Evolutionary conservation across 2,888 invertebrate species (phyloP).

Genomic region (Orgyia antiqua): DNA sequence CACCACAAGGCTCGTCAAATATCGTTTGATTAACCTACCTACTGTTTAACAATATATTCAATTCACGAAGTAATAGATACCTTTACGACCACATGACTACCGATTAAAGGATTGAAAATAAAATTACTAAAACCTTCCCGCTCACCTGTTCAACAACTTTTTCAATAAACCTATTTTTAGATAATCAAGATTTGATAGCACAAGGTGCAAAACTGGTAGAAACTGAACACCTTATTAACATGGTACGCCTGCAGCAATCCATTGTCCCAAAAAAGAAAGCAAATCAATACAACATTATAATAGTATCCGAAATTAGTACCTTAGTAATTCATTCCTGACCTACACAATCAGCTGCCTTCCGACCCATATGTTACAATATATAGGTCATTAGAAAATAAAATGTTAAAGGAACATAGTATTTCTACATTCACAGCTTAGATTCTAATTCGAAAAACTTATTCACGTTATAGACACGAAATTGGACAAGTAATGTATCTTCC

Average conservation of each 20-base stretch:
- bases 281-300: constrained; percentile 63
- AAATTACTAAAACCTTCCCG: constrained; percentile 29
- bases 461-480: constrained; percentile 22
- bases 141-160: constrained; percentile 52
- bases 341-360: constrained; percentile 61
- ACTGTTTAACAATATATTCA: no score
- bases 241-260: constrained; percentile 45
- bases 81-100: no score
- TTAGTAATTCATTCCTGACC: constrained; percentile 59
- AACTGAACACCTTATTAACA: constrained; percentile 60
- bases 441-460: constrained; percentile 18
- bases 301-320: constrained; percentile 58
- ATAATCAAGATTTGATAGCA: constrained; percentile 51
- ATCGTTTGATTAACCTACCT: no score
- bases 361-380: constrained; percentile 64
- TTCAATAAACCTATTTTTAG: constrained; percentile 49
- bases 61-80: no score
- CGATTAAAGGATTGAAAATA: no score
- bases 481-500: constrained; percentile 56
- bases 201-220: constrained; percentile 68
- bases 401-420: constrained; percentile 20
- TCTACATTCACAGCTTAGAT: constrained; percentile 16
- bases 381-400: constrained; percentile 51
- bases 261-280: constrained; percentile 55
- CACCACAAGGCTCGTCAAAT: no score